These are phyloP conservation scores for Agonopterix subpropinquella DNA, from an alignment of 2,888 invertebrate genomes.

Conservation along the genomic window DNA sequence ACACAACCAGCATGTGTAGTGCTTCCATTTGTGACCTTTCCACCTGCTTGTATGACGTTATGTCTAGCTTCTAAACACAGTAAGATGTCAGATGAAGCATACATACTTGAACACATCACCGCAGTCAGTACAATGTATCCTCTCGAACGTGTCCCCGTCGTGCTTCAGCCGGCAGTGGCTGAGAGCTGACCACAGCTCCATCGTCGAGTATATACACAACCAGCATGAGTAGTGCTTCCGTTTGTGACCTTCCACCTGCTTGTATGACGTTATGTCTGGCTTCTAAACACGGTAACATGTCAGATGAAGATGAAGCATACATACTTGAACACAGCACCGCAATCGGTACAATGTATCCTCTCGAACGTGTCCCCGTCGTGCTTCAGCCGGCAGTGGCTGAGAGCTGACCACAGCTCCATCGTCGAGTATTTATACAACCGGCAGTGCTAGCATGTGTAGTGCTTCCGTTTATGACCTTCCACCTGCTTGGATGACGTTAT, in stretches of 20 bases:
- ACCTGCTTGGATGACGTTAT: too few relatives aligned
- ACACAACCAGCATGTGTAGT: too few relatives aligned
- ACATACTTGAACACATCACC: conserved; percentile 26
- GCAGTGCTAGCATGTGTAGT: conserved; percentile 29
- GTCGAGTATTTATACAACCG: too few relatives aligned
- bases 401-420: conserved; percentile 19
- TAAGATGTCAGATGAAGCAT: background rate
- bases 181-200: conserved; percentile 19
- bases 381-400: conserved; percentile 30
- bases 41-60: too few relatives aligned
- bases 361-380: conserved; percentile 24
- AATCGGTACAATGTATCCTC: conserved; percentile 37
- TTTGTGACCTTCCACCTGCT: too few relatives aligned
- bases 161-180: conserved; percentile 37
- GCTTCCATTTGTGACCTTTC: too few relatives aligned
- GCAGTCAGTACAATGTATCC: conserved; percentile 41
- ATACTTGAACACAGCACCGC: conserved; percentile 27
- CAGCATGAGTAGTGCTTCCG: too few relatives aligned
- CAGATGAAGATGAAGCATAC: conserved; percentile 9
- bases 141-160: conserved; percentile 15
- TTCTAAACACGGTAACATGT: background rate
- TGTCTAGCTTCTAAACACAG: conserved; percentile 17
- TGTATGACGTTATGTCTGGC: too few relatives aligned
- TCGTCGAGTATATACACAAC: too few relatives aligned
- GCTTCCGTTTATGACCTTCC: conserved; percentile 24